phyloP scores from a whole-genome alignment of 2,888 invertebrate genomes.

The Sepioteuthis lessoniana region DNA sequence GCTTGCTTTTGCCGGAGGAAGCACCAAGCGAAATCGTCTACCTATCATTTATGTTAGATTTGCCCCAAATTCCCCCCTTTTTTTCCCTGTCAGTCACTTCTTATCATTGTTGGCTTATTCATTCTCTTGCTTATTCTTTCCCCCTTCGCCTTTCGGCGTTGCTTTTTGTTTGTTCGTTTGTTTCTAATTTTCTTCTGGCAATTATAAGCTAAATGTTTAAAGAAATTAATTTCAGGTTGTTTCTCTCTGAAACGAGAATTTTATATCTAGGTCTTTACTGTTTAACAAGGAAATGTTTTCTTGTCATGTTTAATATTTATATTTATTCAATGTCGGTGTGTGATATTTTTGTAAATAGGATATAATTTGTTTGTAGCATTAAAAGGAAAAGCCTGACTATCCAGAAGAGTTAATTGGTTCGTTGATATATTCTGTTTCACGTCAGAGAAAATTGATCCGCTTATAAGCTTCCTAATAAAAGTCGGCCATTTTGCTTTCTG shows the following conservation, averaged over 20 bases:
- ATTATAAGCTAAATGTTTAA: not conserved
- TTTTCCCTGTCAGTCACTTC: not conserved
- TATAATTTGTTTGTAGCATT: too few species aligned
- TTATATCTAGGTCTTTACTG: not conserved
- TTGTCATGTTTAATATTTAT: not conserved
- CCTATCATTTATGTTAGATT: not conserved
- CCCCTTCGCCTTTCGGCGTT: not conserved
- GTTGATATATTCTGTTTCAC: too few species aligned
- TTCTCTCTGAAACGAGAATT: not conserved
- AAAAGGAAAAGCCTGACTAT: too few species aligned
- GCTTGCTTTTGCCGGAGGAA: not conserved
- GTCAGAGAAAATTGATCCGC: too few species aligned
- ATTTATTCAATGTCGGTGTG: too few species aligned
- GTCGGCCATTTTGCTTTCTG: too few species aligned
- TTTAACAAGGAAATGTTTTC: not conserved
- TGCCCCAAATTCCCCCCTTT: not conserved
- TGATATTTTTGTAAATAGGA: too few species aligned
- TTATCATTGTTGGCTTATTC: not conserved
- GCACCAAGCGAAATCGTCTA: not conserved
- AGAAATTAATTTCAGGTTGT: not conserved
- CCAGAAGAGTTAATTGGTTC: too few species aligned
- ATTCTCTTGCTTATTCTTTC: too few species aligned
- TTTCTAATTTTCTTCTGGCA: not conserved
- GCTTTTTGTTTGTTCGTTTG: not conserved
- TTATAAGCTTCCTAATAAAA: too few species aligned